Percentiles rank a stretch among this genome's conserved stretches.
phyloP scores from a whole-genome alignment of 2,113 vertebrate species.

The Pogonocichla stellata region DNA sequence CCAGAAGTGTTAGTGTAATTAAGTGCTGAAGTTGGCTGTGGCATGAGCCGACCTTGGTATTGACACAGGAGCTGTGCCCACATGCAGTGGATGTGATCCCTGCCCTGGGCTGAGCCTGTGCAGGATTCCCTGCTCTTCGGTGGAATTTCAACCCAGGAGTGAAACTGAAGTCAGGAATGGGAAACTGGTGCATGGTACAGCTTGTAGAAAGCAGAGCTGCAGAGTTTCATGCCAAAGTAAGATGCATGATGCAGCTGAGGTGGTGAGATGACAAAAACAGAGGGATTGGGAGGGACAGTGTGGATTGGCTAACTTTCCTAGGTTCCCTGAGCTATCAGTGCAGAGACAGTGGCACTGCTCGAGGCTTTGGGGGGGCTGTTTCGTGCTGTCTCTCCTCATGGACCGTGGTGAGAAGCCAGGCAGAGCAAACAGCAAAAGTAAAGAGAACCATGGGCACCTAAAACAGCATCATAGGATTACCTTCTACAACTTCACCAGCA shows the following conservation, averaged over 20 bases:
- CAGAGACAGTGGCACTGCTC: neutral
- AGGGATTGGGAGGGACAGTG: neutral
- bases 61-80: neutral
- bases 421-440: neutral
- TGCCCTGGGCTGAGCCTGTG: neutral
- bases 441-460: neutral
- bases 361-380: neutral
- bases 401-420: neutral
- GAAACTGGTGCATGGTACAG: neutral
- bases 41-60: neutral
- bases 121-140: neutral
- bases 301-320: neutral
- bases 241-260: rapidly evolving
- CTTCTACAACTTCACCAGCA: neutral
- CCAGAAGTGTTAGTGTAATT: neutral
- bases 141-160: neutral
- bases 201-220: neutral
- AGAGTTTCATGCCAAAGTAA: neutral
- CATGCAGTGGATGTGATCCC: rapidly evolving
- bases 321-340: neutral
- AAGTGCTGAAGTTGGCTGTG: neutral
- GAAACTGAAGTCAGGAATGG: neutral
- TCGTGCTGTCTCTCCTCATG: rapidly evolving
- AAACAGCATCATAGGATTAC: neutral
- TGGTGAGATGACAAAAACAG: rapidly evolving